Base-by-base conservation (phyloP, 2,113 vertebrate species). In the Scomber scombrus region DNA sequence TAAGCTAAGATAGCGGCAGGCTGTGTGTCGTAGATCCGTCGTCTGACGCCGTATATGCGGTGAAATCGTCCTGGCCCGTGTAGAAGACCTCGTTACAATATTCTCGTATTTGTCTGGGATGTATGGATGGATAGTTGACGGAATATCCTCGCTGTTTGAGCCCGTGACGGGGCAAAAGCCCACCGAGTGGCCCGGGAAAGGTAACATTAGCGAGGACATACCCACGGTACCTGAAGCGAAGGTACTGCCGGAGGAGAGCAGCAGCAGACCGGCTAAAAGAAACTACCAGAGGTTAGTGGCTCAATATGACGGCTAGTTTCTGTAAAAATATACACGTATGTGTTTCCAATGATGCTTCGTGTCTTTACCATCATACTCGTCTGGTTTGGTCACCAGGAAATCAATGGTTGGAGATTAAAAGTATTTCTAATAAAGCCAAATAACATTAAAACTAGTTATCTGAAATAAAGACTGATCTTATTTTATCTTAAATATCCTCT, bases 121-220 rank as follows among this genome's bases (percentile, higher is more conserved):
- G 95, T 96, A 95, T 93, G 95, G 93, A 95, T 96, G 95, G 95
- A 94, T 96, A 93, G 88, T 94, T 93, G 94, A 94, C 92, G 93
- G 94, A 91, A 86, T 96, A 19, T 94, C 94, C 82, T 96, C 95
- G 91, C 89, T 96, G 18, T 96, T 96, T 85, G 94, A 94, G 88
- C 94, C 94, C 85, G 66, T 90, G 81, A 82, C 84, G 56, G 82
- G 89, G 69, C 88, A 87, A 31, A 93, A 85, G 18, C 80, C 87
- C 45, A 67, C 71, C 50, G 90, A 86, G 75, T 92, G 89, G 89
- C 87, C 92, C 89, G 83, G 71, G 11, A 84, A 82, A 82, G 81
- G 80, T 10, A 82, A 61, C 79, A 56, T 40, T 49, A 63, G 75
- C 73, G 51, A 51, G 34, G 72, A 77, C 26, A 67, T 5, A 54